Base-by-base conservation (phyloP, 2,797 vertebrate genomes). In the Acridotheres tristis region DNA sequence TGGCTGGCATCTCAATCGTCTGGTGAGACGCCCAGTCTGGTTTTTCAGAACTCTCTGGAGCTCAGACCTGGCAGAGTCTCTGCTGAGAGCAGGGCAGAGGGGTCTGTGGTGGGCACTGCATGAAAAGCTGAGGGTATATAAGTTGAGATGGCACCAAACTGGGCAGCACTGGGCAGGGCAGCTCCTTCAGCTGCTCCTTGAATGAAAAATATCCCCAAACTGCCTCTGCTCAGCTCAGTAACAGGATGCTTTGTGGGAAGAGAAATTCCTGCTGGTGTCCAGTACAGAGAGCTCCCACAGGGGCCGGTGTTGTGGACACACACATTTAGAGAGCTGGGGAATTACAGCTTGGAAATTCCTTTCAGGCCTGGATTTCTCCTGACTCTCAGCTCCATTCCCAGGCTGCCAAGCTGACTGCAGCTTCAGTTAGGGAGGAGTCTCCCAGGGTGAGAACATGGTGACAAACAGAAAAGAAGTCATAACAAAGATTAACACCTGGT, bases 221-320 rank as follows among this genome's bases (percentile, higher is more conserved):
- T 42, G 36, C 23, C 48, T 53, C 38, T 0, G 12, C 85, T 63
- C 1, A 1, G 34, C 34, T 59, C 40, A 1, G 19, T 29, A 9
- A 36, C 1, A 3, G 10, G 26, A 16, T 54, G 55, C 32, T 65
- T 25, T 30, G 29, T 7, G 43, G 67, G 15, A 76, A 34, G 38
- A 57, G 53, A 79, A 76, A n/a, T 23, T 89, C 50, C 29, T 59
- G 36, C n/a, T 42, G 36, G 18, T 59, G 61, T 25, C 50, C 68
- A 21, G 2, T 2, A 11, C 34, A 4, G 61, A 83, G 53, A 61
- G 40, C 8, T 40, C n/a, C 51, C 13, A 0, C 12, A 62, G 40
- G 62, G 40, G 32, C 81, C 34, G 34, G 34, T 34, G 34, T 34
- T 34, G 34, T 34, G 34, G 34, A 34, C 34, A 34, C 34, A 34